Conservation (phyloP, 2,113 vertebrate genomes). For the Salvelinus alpinus region DNA sequence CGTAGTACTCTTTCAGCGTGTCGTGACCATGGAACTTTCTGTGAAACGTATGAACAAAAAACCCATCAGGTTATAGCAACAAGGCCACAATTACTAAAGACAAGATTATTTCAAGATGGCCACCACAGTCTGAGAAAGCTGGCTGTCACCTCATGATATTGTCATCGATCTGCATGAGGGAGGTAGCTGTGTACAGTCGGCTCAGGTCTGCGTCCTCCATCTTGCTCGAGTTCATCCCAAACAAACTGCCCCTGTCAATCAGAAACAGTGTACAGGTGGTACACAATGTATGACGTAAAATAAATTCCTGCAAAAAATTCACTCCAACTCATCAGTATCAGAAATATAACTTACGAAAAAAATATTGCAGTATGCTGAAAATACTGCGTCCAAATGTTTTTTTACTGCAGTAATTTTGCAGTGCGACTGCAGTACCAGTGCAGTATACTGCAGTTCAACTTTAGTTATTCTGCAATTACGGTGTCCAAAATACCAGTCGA, state of each 20-base stretch:
- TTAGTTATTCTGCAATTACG: no score
- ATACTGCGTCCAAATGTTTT: no score
- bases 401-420: no score
- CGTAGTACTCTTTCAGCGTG: conserved; percentile 89
- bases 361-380: no score
- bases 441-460: no score
- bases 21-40: conserved; percentile 90
- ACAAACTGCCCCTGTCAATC: conserved; percentile 77
- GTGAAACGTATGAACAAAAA: conserved; percentile 15
- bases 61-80: neutral
- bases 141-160: conserved; percentile 85
- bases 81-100: no score
- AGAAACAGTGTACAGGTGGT: neutral
- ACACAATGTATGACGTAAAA: neutral
- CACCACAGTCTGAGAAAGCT: neutral
- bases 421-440: no score
- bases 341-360: no score
- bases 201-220: conserved; percentile 81
- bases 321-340: no score
- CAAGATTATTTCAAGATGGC: neutral
- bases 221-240: conserved; percentile 75
- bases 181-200: conserved; percentile 84
- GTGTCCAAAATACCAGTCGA: no score
- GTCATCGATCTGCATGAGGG: conserved; percentile 92
- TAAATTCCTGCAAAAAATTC: no score